Evolutionary conservation across 2,888 invertebrate species (phyloP).

Genomic region (Portevinia maculata): DNA sequence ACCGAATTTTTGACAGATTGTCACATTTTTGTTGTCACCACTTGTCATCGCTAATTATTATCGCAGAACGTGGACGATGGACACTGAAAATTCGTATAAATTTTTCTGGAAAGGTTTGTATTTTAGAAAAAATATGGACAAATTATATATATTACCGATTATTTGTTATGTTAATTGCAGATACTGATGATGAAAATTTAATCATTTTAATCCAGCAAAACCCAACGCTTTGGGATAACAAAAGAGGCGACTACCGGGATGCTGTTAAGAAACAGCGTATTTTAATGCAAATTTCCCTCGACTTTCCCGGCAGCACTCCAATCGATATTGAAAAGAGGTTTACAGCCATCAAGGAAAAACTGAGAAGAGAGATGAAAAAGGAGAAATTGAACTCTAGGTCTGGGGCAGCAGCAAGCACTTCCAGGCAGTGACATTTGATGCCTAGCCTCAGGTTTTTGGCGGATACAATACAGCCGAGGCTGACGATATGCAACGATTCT

Average conservation of each 20-base stretch:
- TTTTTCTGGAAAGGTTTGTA: too few species aligned
- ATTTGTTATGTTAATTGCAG: too few species aligned
- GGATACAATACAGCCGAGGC: background rate
- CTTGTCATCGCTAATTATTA: too few species aligned
- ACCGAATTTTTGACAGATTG: too few species aligned
- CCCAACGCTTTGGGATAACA: background rate
- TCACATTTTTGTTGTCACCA: too few species aligned
- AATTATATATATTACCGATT: too few species aligned
- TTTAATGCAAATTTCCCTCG: conserved; percentile 1
- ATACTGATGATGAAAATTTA: too few species aligned
- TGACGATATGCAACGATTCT: background rate
- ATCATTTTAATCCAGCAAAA: too few species aligned
- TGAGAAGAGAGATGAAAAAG: background rate
- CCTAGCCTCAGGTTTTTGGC: background rate
- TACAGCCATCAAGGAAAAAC: conserved; percentile 2
- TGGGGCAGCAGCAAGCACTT: background rate
- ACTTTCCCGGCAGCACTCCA: conserved; percentile 7
- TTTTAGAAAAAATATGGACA: too few species aligned
- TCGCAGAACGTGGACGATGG: too few species aligned
- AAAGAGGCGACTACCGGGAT: conserved; percentile 2
- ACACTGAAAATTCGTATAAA: too few species aligned
- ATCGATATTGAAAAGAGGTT: background rate
- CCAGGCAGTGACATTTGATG: conserved; percentile 1
- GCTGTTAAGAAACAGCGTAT: conserved; percentile 3
- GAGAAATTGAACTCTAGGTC: background rate